phyloP scores from a whole-genome alignment of 2,888 invertebrate species.

The Unio delphinus region DNA sequence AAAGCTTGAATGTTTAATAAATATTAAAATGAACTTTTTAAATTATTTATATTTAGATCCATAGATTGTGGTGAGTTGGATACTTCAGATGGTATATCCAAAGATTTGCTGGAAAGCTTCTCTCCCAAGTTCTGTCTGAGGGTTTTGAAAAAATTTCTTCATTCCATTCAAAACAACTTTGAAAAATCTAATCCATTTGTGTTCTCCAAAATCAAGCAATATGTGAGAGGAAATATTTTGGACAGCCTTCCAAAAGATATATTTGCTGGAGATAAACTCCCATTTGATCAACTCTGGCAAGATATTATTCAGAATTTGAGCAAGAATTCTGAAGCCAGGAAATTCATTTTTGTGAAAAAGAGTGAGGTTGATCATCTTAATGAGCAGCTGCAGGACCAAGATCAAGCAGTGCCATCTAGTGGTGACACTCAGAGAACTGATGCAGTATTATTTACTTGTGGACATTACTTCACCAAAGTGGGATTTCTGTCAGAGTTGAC shows the following conservation, averaged over 20 bases:
- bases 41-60: no score
- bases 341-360: slow-evolving; percentile 52
- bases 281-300: slow-evolving; percentile 57
- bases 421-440: slow-evolving; percentile 17
- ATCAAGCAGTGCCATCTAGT: slow-evolving; percentile 4
- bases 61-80: background rate
- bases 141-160: slow-evolving; percentile 28
- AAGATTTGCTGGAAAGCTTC: slow-evolving; percentile 15
- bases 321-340: slow-evolving; percentile 46
- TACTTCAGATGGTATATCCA: slow-evolving; percentile 3
- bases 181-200: slow-evolving; percentile 25
- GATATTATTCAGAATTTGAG: slow-evolving; percentile 55
- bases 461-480: slow-evolving; percentile 56
- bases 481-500: slow-evolving; percentile 47
- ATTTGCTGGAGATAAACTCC: slow-evolving; percentile 32
- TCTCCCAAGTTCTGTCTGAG: slow-evolving; percentile 41
- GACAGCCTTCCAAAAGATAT: slow-evolving; percentile 13
- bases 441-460: slow-evolving; percentile 61
- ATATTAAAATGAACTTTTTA: no score
- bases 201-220: slow-evolving; percentile 14
- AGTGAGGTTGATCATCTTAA: slow-evolving; percentile 56
- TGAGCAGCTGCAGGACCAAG: slow-evolving; percentile 31
- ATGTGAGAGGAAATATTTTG: slow-evolving; percentile 18
- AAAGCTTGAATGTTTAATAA: no score
- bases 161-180: slow-evolving; percentile 27